Evolutionary conservation across 2,797 vertebrate genomes (phyloP), one percentile per base, ranked within the genome.

Genomic region (Synanceia verrucosa): DNA sequence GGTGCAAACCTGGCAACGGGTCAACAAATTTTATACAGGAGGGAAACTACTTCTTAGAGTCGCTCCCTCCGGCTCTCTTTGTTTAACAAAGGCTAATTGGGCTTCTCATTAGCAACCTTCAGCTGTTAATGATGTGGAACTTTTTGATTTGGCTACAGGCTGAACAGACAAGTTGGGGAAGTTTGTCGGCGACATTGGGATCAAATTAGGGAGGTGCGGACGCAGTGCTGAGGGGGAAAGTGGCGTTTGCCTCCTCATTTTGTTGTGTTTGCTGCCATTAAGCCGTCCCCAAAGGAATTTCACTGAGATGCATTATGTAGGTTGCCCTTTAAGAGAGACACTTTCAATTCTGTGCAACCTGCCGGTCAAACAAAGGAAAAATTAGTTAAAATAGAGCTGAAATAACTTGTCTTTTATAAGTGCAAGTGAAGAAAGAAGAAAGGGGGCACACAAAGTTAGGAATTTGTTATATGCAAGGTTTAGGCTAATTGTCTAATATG

Each of bases 31-130:
- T 71, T 75, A 77, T 83, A 61, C 72, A 73, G 63, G 69, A 77
- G 57, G 76, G 76, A 78, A 83, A 51, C 44, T 2, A 43, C 55
- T 84, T 86, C 70, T 79, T 65, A 24, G 71, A 76, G 78, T 23
- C n/a, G 28, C 60, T 64, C 57, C 33, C 55, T 59, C 18, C 51
- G 33, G 36, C 53, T 62, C 51, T 70, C 76, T 81, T 75, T 86
- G 64, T 86, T 79, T 79, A 84, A 66, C 61, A 78, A 74, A 88
- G 80, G 72, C 87, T 92, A 93, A 93, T 91, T 92, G 91, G 88
- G 60, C 76, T 80, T 89, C 88, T 91, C 90, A 91, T 93, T 93
- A 86, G 89, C 87, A 88, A 91, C 89, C 88, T 90, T 90, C 81
- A 86, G 77, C 84, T 79, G 81, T 67, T 92, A 93, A 94, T 89